Conservation (phyloP, 1,140 invertebrate genomes). For the Cecropterus lyciades region DNA sequence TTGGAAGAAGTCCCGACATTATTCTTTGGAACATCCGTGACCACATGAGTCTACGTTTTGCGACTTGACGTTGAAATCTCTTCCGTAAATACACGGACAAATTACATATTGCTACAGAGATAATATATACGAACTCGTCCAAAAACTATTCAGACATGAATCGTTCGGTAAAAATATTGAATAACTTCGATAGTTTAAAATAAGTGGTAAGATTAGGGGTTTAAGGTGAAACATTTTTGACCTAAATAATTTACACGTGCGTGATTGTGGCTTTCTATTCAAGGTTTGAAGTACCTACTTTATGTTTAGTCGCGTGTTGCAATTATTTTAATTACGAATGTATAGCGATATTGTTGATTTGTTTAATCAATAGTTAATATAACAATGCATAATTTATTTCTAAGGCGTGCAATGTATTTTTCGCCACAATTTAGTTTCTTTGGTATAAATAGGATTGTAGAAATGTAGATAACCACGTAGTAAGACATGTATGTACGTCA, state of each 20-base stretch:
- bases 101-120: constrained; percentile 12
- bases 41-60: constrained; percentile 42
- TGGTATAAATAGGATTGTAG: constrained; percentile 72
- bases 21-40: constrained; percentile 90
- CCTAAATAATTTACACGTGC: constrained; percentile 43
- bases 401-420: constrained; percentile 44
- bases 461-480: constrained; percentile 81
- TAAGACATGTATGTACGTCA: constrained; percentile 56
- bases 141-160: not conserved
- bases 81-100: constrained; percentile 38
- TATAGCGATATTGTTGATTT: constrained; percentile 49
- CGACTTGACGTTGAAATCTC: constrained; percentile 50
- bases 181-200: constrained; percentile 26
- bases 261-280: constrained; percentile 56
- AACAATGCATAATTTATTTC: constrained; percentile 66
- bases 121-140: constrained; percentile 1
- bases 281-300: constrained; percentile 29
- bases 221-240: constrained; percentile 35
- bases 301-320: constrained; percentile 21
- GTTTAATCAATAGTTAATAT: constrained; percentile 55
- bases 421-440: constrained; percentile 46
- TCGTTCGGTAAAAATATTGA: constrained; percentile 28
- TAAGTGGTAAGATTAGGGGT: constrained; percentile 25
- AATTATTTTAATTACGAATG: constrained; percentile 39
- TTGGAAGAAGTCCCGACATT: constrained; percentile 92